Conservation (phyloP, 2,797 vertebrate genomes). For the Periophthalmus magnuspinnatus region DNA sequence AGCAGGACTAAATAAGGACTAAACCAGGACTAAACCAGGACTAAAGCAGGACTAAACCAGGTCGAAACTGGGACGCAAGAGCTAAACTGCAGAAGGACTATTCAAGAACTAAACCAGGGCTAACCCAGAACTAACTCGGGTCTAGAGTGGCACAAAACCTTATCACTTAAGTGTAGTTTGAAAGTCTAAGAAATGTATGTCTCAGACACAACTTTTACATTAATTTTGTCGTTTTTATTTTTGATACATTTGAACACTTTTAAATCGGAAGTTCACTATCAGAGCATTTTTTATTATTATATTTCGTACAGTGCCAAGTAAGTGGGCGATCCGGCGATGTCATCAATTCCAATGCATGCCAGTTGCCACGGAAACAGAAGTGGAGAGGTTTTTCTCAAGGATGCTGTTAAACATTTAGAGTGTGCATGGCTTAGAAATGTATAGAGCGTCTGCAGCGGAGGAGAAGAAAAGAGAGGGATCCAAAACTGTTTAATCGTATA, state of each 20-base stretch:
- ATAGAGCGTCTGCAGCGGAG: neutral
- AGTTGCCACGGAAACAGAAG: slow-evolving; percentile 11
- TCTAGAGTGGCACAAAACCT: no score
- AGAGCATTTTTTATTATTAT: neutral
- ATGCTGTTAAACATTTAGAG: slow-evolving; percentile 10
- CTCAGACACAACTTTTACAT: neutral
- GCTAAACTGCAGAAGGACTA: no score
- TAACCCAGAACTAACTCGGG: neutral
- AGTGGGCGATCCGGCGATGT: slow-evolving; percentile 4
- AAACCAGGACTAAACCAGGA: no score
- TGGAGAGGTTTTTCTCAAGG: slow-evolving; percentile 8
- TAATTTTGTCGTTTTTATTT: neutral
- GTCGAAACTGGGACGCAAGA: no score
- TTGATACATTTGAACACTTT: neutral
- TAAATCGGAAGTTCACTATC: neutral
- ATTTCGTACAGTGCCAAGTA: neutral
- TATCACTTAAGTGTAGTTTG: no score
- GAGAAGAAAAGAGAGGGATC: neutral
- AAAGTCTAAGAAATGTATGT: no score
- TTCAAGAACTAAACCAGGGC: neutral
- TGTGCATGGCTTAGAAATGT: slow-evolving; percentile 4
- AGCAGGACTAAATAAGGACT: no score
- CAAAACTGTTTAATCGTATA: neutral
- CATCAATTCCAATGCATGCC: slow-evolving; percentile 10
- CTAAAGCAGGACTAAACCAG: neutral